phyloP scores from a whole-genome alignment of 2,797 vertebrate genomes.

The Galagoides demidoff region DNA sequence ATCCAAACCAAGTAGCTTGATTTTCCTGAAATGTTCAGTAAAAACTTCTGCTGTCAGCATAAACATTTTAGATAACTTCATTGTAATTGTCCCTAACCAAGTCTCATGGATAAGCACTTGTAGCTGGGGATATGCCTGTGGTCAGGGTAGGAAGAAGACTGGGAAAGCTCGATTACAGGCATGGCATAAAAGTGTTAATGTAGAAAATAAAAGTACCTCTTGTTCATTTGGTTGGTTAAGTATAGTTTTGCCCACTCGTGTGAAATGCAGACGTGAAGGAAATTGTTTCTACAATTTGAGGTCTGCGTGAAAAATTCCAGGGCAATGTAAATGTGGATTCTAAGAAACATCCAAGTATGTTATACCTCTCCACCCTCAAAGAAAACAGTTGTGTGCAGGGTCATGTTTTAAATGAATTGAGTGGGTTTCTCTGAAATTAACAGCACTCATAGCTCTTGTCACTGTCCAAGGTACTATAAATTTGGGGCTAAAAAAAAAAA shows the following conservation, averaged over 20 bases:
- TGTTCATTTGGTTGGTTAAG: neutral
- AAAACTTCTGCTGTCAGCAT: slow-evolving; percentile 19
- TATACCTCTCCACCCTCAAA: neutral
- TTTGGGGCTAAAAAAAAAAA: neutral
- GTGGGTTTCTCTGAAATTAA: neutral
- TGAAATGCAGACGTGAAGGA: slow-evolving; percentile 8
- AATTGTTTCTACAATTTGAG: neutral
- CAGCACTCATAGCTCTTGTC: neutral
- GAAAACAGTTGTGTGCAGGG: neutral
- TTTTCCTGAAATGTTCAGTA: slow-evolving; percentile 2
- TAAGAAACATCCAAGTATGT: neutral
- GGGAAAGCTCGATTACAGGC: neutral
- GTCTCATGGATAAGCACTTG: neutral
- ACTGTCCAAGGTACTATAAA: slow-evolving; percentile 54
- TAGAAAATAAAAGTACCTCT: neutral
- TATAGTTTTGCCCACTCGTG: neutral
- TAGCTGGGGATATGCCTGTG: neutral
- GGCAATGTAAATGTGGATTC: neutral
- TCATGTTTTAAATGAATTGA: neutral
- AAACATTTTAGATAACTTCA: neutral
- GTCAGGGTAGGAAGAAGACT: neutral
- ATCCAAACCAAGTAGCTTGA: neutral
- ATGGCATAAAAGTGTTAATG: neutral
- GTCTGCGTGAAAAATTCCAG: neutral
- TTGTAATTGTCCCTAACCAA: neutral